A percentile compares a stretch with the other conserved stretches of the same genome.
Evolutionary conservation across 2,797 vertebrate species (phyloP).

Genomic region (Craterocephalus amniculus): DNA sequence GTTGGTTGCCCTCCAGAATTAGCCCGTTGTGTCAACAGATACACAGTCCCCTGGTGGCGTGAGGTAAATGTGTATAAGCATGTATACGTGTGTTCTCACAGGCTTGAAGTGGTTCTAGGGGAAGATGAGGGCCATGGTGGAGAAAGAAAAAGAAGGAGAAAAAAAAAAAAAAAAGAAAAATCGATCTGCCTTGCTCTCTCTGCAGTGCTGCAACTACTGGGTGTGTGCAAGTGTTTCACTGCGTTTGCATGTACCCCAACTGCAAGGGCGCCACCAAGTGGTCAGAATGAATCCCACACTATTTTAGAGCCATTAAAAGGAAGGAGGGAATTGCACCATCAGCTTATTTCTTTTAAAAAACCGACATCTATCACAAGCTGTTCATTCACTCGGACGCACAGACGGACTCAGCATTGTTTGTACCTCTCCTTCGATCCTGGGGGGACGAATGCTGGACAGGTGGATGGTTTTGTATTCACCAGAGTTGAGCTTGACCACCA

Average conservation of each 20-base stretch:
- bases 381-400: slow-evolving; percentile 23
- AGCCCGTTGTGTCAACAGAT: slow-evolving; percentile 18
- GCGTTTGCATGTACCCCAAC: slow-evolving; percentile 57
- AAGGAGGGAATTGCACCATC: background rate
- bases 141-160: background rate
- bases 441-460: slow-evolving; percentile 95
- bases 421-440: slow-evolving; percentile 93
- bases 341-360: background rate
- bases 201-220: slow-evolving; percentile 80
- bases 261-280: slow-evolving; percentile 75
- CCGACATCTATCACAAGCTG: background rate
- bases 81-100: slow-evolving; percentile 38
- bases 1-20: background rate
- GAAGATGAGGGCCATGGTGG: slow-evolving; percentile 14
- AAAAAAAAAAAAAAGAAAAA: slow-evolving; percentile 23
- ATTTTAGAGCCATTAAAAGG: background rate
- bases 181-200: slow-evolving; percentile 68
- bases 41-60: slow-evolving; percentile 1
- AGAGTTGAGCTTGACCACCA: slow-evolving; percentile 94
- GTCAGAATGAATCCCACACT: slow-evolving; percentile 40
- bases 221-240: slow-evolving; percentile 68
- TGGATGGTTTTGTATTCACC: slow-evolving; percentile 97
- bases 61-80: slow-evolving; percentile 15
- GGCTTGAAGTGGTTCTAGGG: slow-evolving; percentile 39
- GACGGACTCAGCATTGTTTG: slow-evolving; percentile 14